Conservation (phyloP, 1,140 invertebrate species). For the Drosophila setifemur region DNA sequence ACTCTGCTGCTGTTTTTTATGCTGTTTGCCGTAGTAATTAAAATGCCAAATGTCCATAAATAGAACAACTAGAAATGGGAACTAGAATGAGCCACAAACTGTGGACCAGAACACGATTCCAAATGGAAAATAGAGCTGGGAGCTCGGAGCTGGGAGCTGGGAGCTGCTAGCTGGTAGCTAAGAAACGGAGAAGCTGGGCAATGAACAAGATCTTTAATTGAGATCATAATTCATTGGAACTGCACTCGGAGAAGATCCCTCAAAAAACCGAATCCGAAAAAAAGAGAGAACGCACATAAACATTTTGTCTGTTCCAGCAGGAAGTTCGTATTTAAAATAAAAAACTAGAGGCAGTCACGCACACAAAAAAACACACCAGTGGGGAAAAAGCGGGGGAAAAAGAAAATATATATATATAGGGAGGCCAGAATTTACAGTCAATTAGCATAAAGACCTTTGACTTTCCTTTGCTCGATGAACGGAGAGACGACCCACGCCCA, state of each 20-base stretch:
- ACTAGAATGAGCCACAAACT: background rate
- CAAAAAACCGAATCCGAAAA: background rate
- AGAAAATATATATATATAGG: background rate
- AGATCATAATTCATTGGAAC: slow-evolving; percentile 70
- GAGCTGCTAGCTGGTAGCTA: too few relatives aligned
- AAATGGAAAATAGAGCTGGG: too few relatives aligned
- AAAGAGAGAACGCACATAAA: slow-evolving; percentile 23
- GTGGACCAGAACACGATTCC: background rate
- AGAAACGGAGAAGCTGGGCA: too few relatives aligned
- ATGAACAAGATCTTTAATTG: slow-evolving; percentile 60
- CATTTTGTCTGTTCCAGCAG: slow-evolving; percentile 57
- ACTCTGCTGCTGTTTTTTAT: slow-evolving; percentile 6
- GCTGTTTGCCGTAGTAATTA: slow-evolving; percentile 49
- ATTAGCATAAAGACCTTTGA: slow-evolving; percentile 74
- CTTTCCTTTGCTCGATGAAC: slow-evolving; percentile 37
- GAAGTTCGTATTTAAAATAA: slow-evolving; percentile 73
- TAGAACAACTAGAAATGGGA: slow-evolving; percentile 35
- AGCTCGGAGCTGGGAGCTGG: too few relatives aligned
- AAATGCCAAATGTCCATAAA: slow-evolving; percentile 52
- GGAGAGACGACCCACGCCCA: slow-evolving; percentile 32
- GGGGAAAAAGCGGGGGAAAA: background rate
- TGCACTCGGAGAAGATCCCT: slow-evolving; percentile 28
- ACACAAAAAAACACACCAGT: slow-evolving; percentile 26
- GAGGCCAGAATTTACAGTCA: slow-evolving; percentile 39
- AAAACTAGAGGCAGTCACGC: slow-evolving; percentile 47